Evolutionary conservation across 2,113 vertebrate species (phyloP).

Genomic region (Picathartes gymnocephalus): DNA sequence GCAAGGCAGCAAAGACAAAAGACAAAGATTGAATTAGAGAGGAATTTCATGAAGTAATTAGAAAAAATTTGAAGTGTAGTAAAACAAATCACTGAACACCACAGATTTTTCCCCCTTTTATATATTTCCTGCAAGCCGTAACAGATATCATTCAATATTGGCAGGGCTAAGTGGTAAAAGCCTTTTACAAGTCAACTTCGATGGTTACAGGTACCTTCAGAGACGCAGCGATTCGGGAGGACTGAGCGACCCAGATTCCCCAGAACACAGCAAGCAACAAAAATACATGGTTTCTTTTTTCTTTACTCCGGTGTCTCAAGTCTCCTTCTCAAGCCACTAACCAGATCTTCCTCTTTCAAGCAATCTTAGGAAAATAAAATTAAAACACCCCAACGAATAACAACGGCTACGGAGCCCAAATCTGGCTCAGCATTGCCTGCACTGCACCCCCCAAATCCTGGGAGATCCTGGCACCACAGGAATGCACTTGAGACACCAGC

Average conservation of each 20-base stretch:
- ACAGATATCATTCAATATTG: not conserved
- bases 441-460: not conserved
- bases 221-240: not conserved
- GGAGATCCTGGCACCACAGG: not conserved
- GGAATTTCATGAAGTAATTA: conserved; percentile 70
- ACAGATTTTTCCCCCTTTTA: conserved; percentile 51
- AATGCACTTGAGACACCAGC: not conserved
- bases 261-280: not conserved
- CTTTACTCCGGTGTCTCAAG: not conserved
- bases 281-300: not conserved
- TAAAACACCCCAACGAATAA: not conserved
- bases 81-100: conserved; percentile 69
- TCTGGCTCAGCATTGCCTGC: not conserved
- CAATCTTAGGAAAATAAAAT: not conserved
- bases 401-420: not conserved
- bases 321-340: not conserved
- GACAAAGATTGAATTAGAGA: conserved; percentile 85
- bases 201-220: not conserved
- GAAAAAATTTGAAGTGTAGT: conserved; percentile 74
- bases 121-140: conserved; percentile 11
- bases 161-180: not conserved
- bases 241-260: not conserved
- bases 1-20: conserved; percentile 97
- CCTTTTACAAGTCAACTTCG: not conserved
- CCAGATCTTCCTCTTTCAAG: not conserved